Evolutionary conservation across 2,113 vertebrate genomes (phyloP).

Genomic region (Carettochelys insculpta): DNA sequence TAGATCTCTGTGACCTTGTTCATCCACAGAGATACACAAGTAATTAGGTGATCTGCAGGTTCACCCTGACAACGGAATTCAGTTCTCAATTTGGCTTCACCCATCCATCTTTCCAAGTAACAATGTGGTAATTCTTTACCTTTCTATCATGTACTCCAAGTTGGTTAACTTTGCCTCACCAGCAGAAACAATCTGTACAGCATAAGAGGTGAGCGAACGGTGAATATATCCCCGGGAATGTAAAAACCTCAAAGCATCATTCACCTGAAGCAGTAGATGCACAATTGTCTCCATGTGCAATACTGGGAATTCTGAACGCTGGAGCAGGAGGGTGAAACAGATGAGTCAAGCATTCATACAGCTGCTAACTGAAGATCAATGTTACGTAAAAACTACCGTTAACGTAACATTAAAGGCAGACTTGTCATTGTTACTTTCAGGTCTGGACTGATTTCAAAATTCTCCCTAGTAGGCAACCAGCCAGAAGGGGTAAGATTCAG

Average conservation of each 20-base stretch:
- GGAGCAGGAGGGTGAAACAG: neutral
- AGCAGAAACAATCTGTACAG: constrained; percentile 72
- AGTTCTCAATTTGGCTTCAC: neutral
- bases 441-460: neutral
- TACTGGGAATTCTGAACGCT: constrained; percentile 78
- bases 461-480: neutral
- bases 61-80: neutral
- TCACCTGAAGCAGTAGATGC: constrained; percentile 75
- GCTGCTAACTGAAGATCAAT: fast-evolving
- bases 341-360: fast-evolving
- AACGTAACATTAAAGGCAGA: fast-evolving
- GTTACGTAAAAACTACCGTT: fast-evolving
- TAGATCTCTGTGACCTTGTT: neutral
- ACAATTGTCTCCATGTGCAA: constrained; percentile 74
- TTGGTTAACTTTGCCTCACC: constrained; percentile 80
- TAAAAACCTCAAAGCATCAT: constrained; percentile 72
- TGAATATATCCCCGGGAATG: constrained; percentile 77
- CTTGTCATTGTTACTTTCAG: neutral
- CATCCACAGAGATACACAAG: neutral
- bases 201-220: constrained; percentile 75
- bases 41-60: neutral
- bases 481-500: neutral
- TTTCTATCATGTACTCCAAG: constrained; percentile 81
- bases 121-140: constrained; percentile 43
- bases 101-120: neutral